phyloP scores from a whole-genome alignment of 2,797 vertebrate species.

The Decapterus maruadsi region DNA sequence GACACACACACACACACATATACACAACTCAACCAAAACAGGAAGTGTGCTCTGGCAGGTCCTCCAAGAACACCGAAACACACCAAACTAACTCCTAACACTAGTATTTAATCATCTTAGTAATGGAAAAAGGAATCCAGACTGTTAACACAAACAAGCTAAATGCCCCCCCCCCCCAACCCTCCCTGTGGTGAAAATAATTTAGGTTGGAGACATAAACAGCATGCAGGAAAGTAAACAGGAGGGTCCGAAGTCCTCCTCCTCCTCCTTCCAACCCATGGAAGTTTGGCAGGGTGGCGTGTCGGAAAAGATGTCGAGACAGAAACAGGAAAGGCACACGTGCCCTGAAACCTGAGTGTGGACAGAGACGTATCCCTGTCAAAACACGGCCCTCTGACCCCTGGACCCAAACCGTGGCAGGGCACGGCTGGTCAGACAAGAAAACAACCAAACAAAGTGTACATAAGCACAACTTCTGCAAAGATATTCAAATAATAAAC shows the following conservation, averaged over 20 bases:
- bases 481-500: not conserved
- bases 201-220: constrained; percentile 3
- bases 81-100: constrained; percentile 20
- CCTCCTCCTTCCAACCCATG: constrained; percentile 8
- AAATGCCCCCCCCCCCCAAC: not conserved
- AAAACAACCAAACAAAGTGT: not conserved
- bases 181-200: not conserved
- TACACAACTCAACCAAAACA: constrained; percentile 61
- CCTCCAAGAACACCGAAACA: constrained; percentile 32
- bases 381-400: constrained; percentile 37
- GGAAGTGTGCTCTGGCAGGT: constrained; percentile 49
- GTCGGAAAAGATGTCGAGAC: constrained; percentile 50
- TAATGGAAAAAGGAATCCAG: constrained; percentile 21
- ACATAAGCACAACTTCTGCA: not conserved
- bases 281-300: constrained; percentile 29
- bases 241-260: constrained; percentile 14
- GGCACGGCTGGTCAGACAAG: not conserved
- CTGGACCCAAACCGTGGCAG: constrained; percentile 6
- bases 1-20: constrained; percentile 28
- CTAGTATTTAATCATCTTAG: constrained; percentile 35
- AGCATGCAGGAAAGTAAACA: constrained; percentile 46
- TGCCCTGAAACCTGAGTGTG: constrained; percentile 46
- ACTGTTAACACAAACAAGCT: constrained; percentile 28
- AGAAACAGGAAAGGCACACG: constrained; percentile 66
- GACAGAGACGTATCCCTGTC: constrained; percentile 31